Conservation (phyloP, 1,140 invertebrate genomes). For the Drosophila navojoa region DNA sequence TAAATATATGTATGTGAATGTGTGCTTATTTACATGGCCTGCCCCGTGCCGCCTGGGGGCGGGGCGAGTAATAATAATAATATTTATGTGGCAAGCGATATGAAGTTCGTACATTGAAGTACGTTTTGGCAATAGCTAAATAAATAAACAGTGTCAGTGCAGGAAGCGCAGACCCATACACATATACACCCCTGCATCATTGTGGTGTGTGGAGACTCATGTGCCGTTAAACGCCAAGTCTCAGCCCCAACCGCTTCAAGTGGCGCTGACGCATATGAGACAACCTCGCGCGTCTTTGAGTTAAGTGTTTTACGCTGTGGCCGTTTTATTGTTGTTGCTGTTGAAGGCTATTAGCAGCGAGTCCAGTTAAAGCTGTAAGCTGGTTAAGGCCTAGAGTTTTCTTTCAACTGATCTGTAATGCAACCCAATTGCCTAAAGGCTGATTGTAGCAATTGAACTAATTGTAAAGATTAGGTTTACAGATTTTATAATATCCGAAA, state of each 20-base stretch:
- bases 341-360: conserved; percentile 12
- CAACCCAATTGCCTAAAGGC: too few relatives aligned
- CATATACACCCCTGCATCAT: too few relatives aligned
- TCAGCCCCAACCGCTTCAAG: conserved; percentile 36
- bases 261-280: conserved; percentile 43
- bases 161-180: conserved; percentile 28
- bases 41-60: conserved; percentile 12
- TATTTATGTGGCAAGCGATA: conserved; percentile 78
- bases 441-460: too few relatives aligned
- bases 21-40: conserved; percentile 32
- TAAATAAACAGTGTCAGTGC: conserved; percentile 68
- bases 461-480: too few relatives aligned
- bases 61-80: conserved; percentile 73
- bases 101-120: conserved; percentile 64
- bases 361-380: too few relatives aligned
- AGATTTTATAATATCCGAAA: too few relatives aligned
- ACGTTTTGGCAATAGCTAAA: conserved; percentile 66
- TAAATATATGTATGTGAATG: conserved; percentile 17
- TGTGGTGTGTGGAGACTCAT: conserved; percentile 39
- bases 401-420: too few relatives aligned
- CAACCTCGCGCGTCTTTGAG: conserved; percentile 4
- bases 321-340: background rate
- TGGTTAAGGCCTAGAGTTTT: too few relatives aligned
- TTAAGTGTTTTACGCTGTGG: background rate
- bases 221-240: conserved; percentile 48